Conservation (phyloP, 2,113 vertebrate species). For the Echinops telfairi region DNA sequence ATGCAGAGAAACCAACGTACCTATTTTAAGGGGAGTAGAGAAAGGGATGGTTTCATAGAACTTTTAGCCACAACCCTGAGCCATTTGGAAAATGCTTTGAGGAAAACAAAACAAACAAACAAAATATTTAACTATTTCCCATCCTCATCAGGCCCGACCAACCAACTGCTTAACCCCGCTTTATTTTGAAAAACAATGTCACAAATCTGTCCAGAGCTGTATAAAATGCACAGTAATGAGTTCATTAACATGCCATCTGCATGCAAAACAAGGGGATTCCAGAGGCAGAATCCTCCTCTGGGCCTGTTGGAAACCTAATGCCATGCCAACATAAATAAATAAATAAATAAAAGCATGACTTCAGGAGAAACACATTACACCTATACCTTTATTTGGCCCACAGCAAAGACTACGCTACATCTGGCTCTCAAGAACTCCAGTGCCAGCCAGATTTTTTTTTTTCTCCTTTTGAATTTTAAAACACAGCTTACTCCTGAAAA, state of each 20-base stretch:
- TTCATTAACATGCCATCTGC: slow-evolving; percentile 87
- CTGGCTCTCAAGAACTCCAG: slow-evolving; percentile 79
- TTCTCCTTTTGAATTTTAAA: slow-evolving; percentile 78
- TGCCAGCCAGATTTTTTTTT: slow-evolving; percentile 77
- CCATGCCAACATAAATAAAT: slow-evolving; percentile 77
- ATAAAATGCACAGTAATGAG: slow-evolving; percentile 87
- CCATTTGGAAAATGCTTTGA: slow-evolving; percentile 29
- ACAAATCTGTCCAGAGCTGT: slow-evolving; percentile 82
- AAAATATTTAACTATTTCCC: slow-evolving; percentile 49
- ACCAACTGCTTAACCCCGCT: slow-evolving; percentile 79
- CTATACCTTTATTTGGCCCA: slow-evolving; percentile 78
- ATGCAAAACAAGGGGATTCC: slow-evolving; percentile 82
- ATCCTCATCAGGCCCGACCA: slow-evolving; percentile 71
- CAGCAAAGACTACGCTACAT: slow-evolving; percentile 66
- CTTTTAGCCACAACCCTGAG: slow-evolving; percentile 16
- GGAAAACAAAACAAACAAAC: neutral
- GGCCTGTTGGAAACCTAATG: slow-evolving; percentile 81
- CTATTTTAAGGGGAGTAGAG: neutral
- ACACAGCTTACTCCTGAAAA: slow-evolving; percentile 82
- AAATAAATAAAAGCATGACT: slow-evolving; percentile 84
- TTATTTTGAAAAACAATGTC: slow-evolving; percentile 83
- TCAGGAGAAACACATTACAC: slow-evolving; percentile 80
- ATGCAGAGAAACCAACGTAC: neutral
- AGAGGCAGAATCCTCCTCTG: slow-evolving; percentile 83
- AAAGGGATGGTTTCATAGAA: neutral